Conservation (phyloP, 2,797 vertebrate genomes). For the Oreochromis grahami region DNA sequence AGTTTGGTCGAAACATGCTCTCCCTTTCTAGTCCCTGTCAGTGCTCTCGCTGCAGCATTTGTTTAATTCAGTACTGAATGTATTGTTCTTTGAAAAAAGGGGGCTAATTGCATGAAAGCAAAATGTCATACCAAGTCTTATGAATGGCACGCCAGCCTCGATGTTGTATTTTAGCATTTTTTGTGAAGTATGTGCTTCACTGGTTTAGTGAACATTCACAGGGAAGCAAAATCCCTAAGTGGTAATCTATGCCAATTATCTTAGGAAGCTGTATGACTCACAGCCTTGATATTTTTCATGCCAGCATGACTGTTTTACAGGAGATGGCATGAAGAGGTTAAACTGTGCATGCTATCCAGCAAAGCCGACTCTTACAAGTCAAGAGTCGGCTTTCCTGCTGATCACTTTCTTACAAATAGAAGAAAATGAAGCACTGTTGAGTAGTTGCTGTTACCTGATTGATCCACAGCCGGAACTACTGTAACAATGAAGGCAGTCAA, state of each 20-base stretch:
- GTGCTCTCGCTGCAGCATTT: not conserved
- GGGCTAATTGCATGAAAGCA: not conserved
- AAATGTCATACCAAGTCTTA: not conserved
- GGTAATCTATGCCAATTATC: not conserved
- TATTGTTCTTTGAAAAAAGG: not conserved
- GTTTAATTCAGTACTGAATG: not conserved
- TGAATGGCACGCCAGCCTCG: not conserved
- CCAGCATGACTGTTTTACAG: not conserved
- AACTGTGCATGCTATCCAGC: not conserved
- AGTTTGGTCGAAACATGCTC: not conserved
- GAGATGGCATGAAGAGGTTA: not conserved
- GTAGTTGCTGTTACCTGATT: not conserved
- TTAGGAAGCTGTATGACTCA: slow-evolving; percentile 9
- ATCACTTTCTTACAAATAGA: not conserved
- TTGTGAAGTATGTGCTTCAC: not conserved
- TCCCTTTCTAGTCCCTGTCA: not conserved
- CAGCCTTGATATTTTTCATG: slow-evolving; percentile 3
- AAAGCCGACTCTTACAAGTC: not conserved
- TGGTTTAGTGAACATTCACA: not conserved
- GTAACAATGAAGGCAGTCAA: not conserved
- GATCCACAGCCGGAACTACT: not conserved
- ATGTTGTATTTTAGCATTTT: not conserved
- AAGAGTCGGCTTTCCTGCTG: not conserved
- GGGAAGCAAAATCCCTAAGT: not conserved
- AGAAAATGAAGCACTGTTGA: not conserved